A percentile compares a stretch with the other conserved stretches of the same genome.
Evolutionary conservation across 2,888 invertebrate species (phyloP).

Genomic region (Drosophila atripex): DNA sequence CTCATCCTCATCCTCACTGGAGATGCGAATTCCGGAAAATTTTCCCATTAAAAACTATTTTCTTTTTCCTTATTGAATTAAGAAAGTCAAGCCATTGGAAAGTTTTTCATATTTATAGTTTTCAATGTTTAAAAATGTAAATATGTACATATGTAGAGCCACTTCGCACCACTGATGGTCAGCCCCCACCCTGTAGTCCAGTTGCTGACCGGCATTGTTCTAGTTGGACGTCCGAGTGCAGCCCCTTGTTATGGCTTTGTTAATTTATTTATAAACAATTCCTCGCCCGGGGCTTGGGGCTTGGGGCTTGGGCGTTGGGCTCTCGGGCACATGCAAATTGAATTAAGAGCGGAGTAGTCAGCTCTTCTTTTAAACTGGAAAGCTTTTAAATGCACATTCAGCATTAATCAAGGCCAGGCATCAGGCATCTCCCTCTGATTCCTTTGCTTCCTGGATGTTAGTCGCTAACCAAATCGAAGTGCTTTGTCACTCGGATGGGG

Average conservation of each 20-base stretch:
- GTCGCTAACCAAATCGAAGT: conserved; percentile 30
- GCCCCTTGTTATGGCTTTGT: conserved; percentile 48
- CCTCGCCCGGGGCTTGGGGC: no score
- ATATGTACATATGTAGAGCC: no score
- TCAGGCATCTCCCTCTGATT: conserved; percentile 2
- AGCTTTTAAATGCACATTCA: conserved; percentile 47
- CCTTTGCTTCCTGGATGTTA: conserved; percentile 45
- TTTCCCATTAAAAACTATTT: background rate
- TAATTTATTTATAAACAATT: conserved; percentile 60
- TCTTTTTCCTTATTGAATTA: background rate
- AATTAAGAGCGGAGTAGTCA: conserved; percentile 53
- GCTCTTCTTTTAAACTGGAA: no score
- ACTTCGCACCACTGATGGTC: background rate
- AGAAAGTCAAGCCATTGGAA: background rate
- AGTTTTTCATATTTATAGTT: no score
- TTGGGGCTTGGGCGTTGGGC: background rate
- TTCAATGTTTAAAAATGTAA: background rate
- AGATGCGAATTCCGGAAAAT: conserved; percentile 1
- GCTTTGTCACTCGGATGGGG: conserved; percentile 45
- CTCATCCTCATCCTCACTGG: conserved; percentile 2
- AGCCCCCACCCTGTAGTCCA: conserved; percentile 3
- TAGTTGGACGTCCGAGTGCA: conserved; percentile 39
- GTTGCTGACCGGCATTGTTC: conserved; percentile 52
- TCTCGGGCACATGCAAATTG: conserved; percentile 55
- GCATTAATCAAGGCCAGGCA: conserved; percentile 63